A percentile compares a stretch with the other conserved stretches of the same genome.
Conservation (phyloP, 2,888 invertebrate species). For the Epinotia demarniana region DNA sequence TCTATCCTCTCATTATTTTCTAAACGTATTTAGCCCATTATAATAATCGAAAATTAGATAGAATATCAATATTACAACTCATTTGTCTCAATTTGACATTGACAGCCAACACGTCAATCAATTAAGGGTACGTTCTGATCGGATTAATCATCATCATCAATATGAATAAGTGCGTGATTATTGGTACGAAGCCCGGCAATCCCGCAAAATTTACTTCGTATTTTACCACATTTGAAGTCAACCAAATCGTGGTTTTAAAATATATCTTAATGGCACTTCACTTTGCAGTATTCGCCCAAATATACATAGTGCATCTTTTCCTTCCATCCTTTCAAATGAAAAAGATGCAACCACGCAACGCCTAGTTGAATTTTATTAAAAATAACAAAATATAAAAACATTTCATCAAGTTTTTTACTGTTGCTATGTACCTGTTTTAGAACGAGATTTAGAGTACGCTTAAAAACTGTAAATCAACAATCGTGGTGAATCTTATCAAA, state of each 20-base stretch:
- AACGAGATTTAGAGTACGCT: neutral
- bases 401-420: neutral
- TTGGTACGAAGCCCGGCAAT: neutral
- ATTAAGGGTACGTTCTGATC: neutral
- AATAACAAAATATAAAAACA: too few relatives aligned
- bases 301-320: too few relatives aligned
- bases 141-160: neutral
- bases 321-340: too few relatives aligned
- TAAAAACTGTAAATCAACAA: neutral
- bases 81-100: neutral
- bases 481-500: neutral
- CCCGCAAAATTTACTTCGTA: too few relatives aligned
- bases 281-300: too few relatives aligned
- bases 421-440: neutral
- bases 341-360: too few relatives aligned
- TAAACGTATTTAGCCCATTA: conserved; percentile 15
- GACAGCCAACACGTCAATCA: conserved; percentile 18
- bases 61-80: neutral
- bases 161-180: neutral
- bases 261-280: too few relatives aligned
- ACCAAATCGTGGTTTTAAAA: neutral
- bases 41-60: neutral
- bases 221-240: neutral
- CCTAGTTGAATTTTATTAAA: too few relatives aligned
- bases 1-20: neutral